phyloP scores from a whole-genome alignment of 2,888 invertebrate genomes.

The Andricus curvator region DNA sequence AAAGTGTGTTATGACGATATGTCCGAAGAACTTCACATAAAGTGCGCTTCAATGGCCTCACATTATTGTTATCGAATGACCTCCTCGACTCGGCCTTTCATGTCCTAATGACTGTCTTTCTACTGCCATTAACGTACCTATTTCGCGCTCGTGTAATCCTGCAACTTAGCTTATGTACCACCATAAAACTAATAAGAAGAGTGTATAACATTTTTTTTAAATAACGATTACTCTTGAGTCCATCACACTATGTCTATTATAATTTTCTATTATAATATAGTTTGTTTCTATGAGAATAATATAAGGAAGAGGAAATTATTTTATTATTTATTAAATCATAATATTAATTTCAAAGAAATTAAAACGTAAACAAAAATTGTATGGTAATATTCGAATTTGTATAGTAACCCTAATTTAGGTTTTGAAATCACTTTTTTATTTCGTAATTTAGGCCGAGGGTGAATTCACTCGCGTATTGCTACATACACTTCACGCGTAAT shows the following conservation, averaged over 20 bases:
- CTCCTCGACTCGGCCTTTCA: slow-evolving; percentile 33
- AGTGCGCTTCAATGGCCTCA: slow-evolving; percentile 28
- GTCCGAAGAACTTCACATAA: slow-evolving; percentile 17
- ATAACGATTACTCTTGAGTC: not conserved
- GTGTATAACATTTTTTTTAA: not conserved
- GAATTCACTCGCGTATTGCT: too few species aligned
- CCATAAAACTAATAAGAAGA: not conserved
- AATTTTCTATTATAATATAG: not conserved
- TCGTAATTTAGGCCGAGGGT: too few species aligned
- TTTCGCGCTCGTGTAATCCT: slow-evolving; percentile 7
- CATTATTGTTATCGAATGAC: slow-evolving; percentile 35
- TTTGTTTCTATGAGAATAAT: too few species aligned
- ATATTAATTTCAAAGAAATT: too few species aligned
- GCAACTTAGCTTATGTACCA: not conserved
- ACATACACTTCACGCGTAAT: too few species aligned
- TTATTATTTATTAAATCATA: too few species aligned
- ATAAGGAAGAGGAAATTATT: too few species aligned
- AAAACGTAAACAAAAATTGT: too few species aligned
- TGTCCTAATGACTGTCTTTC: slow-evolving; percentile 31
- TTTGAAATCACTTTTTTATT: too few species aligned
- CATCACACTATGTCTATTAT: not conserved
- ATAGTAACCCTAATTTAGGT: too few species aligned
- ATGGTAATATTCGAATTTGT: too few species aligned
- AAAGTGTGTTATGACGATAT: not conserved
- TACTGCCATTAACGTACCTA: slow-evolving; percentile 28